Percentiles rank a stretch among this genome's conserved stretches.
phyloP scores from a whole-genome alignment of 2,113 vertebrate species.

The Albula glossodonta region DNA sequence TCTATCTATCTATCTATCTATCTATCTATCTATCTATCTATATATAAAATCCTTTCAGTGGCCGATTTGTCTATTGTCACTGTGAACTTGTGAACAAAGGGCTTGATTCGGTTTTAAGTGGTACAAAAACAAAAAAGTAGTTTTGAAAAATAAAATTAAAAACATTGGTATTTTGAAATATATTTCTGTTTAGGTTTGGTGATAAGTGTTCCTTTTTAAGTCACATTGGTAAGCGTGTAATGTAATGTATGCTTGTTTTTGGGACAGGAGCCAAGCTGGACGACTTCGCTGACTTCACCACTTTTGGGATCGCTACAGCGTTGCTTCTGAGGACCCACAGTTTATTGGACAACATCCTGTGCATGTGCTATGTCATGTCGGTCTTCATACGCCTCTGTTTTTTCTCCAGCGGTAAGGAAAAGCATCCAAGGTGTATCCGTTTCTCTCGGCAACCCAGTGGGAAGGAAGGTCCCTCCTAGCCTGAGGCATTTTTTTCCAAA shows the following conservation, averaged over 20 bases:
- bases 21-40: too few species aligned
- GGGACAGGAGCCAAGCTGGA: conserved; percentile 83
- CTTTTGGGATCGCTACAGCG: conserved; percentile 85
- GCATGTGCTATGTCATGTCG: conserved; percentile 77
- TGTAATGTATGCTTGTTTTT: not conserved
- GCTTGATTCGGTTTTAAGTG: too few species aligned
- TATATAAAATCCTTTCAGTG: too few species aligned
- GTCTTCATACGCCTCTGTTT: conserved; percentile 86
- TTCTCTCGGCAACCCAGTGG: not conserved
- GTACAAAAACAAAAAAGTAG: too few species aligned
- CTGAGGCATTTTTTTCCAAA: too few species aligned
- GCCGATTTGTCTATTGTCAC: too few species aligned
- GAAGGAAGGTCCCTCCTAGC: not conserved
- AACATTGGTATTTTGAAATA: too few species aligned
- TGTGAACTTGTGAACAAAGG: too few species aligned
- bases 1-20: too few species aligned
- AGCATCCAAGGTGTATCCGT: not conserved
- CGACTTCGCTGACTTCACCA: conserved; percentile 89
- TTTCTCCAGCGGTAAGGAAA: conserved; percentile 77
- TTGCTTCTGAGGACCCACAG: conserved; percentile 76
- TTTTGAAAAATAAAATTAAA: too few species aligned
- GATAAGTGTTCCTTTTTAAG: not conserved
- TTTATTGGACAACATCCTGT: conserved; percentile 76
- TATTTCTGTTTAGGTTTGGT: not conserved
- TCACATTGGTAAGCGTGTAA: not conserved